Conservation (phyloP, 2,113 vertebrate genomes). For the Boulengerochromis microlepis region DNA sequence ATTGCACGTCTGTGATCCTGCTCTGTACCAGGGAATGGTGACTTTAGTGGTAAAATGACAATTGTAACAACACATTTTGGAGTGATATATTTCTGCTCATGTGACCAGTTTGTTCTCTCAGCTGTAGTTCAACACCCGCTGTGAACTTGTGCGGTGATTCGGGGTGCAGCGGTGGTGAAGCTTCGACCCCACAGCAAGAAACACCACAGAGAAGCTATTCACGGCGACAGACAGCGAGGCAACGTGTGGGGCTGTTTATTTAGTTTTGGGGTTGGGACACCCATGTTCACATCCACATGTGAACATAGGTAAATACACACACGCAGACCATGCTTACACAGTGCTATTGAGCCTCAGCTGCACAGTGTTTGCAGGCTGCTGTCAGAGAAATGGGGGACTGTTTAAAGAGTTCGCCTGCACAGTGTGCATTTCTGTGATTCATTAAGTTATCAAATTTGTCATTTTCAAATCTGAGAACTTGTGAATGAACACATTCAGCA, state of each 20-base stretch:
- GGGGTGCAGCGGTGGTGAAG: neutral
- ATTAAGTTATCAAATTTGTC: neutral
- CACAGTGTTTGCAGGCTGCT: neutral
- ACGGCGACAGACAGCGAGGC: neutral
- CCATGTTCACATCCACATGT: neutral
- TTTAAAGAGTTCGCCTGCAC: neutral
- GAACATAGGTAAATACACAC: slow-evolving; percentile 32
- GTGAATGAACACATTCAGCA: neutral
- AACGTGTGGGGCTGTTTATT: slow-evolving; percentile 46
- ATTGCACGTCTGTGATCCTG: neutral
- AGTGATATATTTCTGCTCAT: neutral
- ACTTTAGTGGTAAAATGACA: neutral
- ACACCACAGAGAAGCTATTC: slow-evolving; percentile 35
- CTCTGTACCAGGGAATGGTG: neutral
- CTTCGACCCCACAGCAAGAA: neutral
- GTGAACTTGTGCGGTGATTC: neutral
- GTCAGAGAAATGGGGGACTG: neutral
- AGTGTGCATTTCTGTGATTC: neutral
- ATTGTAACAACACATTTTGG: neutral
- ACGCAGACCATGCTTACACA: neutral
- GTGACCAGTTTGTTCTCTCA: neutral
- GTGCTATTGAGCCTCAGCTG: neutral
- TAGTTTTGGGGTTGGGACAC: slow-evolving; percentile 34
- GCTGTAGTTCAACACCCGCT: neutral
- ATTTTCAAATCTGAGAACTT: neutral